These are phyloP conservation scores for Pangasius larnaudii DNA, from an alignment of 2,797 vertebrate species.

Conservation along the genomic window DNA sequence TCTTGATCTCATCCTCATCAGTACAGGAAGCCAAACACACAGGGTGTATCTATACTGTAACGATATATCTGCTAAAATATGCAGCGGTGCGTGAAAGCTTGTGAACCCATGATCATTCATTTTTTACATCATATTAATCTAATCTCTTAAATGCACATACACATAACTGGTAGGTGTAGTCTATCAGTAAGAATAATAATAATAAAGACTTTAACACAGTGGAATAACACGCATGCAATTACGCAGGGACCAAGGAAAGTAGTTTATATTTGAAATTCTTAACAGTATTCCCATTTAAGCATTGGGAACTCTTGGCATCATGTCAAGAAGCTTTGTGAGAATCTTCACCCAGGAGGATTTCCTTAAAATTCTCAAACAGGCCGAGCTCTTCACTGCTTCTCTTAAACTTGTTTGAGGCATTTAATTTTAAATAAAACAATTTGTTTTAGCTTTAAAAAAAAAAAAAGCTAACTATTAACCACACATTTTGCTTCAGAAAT, in stretches of 20 bases:
- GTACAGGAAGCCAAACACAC: slow-evolving; percentile 59
- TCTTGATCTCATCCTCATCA: slow-evolving; percentile 45
- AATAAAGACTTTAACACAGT: background rate
- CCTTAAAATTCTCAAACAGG: background rate
- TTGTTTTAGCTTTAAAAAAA: background rate
- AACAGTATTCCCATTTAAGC: background rate
- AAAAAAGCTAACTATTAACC: background rate
- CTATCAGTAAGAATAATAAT: background rate
- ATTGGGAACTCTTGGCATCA: background rate
- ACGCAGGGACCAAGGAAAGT: background rate
- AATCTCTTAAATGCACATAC: background rate
- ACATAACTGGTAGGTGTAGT: too few relatives aligned
- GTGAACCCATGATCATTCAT: background rate
- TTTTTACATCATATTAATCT: background rate
- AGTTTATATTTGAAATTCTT: background rate
- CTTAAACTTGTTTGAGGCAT: background rate
- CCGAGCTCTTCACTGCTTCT: background rate
- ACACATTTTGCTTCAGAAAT: background rate
- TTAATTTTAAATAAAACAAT: background rate
- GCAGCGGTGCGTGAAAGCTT: background rate
- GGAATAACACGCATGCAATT: background rate
- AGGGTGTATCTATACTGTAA: slow-evolving; percentile 57
- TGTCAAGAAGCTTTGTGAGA: background rate
- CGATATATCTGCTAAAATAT: slow-evolving; percentile 3
- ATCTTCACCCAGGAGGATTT: background rate